phyloP scores from a whole-genome alignment of 1,140 invertebrate species.

The Lasioglossum albipes region DNA sequence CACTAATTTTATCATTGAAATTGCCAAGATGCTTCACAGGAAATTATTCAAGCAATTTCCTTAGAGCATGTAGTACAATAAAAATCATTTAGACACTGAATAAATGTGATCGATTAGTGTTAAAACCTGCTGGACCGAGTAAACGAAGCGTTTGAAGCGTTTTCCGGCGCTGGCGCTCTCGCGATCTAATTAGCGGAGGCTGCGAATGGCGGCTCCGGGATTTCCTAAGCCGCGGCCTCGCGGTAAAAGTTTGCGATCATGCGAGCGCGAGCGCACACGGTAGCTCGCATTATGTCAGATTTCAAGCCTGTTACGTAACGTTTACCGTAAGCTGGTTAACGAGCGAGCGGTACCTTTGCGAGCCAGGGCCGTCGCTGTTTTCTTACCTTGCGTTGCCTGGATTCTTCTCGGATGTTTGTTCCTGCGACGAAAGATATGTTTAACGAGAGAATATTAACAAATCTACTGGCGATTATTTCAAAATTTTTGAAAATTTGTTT shows the following conservation, averaged over 20 bases:
- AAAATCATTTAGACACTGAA: too few relatives aligned
- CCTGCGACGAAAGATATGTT: background rate
- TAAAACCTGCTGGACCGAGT: too few relatives aligned
- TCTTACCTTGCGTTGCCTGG: background rate
- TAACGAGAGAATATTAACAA: too few relatives aligned
- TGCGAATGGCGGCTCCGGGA: background rate
- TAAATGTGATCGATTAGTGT: too few relatives aligned
- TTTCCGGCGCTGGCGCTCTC: background rate
- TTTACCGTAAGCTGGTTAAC: constrained; percentile 45
- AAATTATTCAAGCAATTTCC: too few relatives aligned
- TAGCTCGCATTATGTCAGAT: constrained; percentile 43
- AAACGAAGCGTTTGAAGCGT: background rate
- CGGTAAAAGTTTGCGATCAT: constrained; percentile 29
- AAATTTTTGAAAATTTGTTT: too few relatives aligned
- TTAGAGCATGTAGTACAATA: too few relatives aligned
- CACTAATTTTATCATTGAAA: too few relatives aligned
- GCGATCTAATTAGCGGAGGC: constrained; percentile 12
- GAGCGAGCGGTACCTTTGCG: constrained; percentile 41
- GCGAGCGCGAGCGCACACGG: constrained; percentile 8
- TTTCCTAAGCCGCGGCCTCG: constrained; percentile 10
- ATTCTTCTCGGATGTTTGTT: background rate
- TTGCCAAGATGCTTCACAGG: too few relatives aligned
- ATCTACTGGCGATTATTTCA: too few relatives aligned
- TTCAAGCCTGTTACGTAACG: constrained; percentile 49
- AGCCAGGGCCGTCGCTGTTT: constrained; percentile 26